Conservation (phyloP, 2,888 invertebrate species). For the Psylliodes chrysocephalus region DNA sequence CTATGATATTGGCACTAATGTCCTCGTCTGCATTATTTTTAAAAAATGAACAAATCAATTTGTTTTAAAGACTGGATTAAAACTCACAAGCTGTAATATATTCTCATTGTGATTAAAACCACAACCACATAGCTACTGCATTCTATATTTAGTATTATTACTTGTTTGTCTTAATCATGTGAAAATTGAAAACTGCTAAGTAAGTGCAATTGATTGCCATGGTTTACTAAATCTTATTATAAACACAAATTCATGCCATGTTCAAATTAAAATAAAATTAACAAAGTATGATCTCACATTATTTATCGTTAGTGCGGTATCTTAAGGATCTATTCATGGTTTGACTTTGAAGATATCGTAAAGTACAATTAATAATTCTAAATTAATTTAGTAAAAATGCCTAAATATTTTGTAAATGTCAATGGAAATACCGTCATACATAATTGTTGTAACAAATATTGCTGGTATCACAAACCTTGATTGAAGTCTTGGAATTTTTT, state of each 20-base stretch:
- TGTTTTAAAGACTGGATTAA: too few relatives aligned
- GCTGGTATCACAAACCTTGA: background rate
- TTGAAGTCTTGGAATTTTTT: background rate
- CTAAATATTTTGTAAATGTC: slow-evolving; percentile 15
- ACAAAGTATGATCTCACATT: slow-evolving; percentile 4
- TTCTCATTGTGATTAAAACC: too few relatives aligned
- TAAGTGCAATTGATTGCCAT: background rate
- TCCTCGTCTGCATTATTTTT: too few relatives aligned
- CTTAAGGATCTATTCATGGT: background rate
- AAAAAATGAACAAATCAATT: too few relatives aligned
- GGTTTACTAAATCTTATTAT: background rate
- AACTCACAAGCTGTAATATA: too few relatives aligned
- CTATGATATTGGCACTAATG: too few relatives aligned
- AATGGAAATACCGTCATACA: slow-evolving; percentile 7
- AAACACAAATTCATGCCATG: background rate
- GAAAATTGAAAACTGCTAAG: background rate
- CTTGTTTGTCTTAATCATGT: background rate
- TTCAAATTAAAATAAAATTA: slow-evolving; percentile 2
- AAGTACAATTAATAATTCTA: background rate
- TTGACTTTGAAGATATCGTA: background rate
- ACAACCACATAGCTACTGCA: background rate
- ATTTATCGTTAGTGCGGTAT: background rate
- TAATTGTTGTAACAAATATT: slow-evolving; percentile 2
- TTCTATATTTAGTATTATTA: background rate
- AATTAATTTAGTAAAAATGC: slow-evolving; percentile 7